Percentiles rank a stretch among this genome's conserved stretches.
Conservation (phyloP, 2,888 invertebrate species). For the Altica lythri region DNA sequence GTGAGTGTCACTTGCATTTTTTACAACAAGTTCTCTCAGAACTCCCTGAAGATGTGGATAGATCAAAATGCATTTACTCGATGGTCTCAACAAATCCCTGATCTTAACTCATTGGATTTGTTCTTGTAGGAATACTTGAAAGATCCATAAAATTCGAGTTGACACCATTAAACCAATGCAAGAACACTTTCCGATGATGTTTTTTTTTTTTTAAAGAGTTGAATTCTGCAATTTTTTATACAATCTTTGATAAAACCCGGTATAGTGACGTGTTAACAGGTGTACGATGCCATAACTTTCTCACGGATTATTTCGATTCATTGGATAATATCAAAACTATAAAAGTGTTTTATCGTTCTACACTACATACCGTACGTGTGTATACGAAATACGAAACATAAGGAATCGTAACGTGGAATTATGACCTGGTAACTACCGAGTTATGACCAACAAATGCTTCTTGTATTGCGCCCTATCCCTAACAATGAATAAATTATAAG, state of each 20-base stretch:
- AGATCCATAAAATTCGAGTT: too few relatives aligned
- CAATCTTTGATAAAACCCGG: not conserved
- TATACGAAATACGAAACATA: conserved; percentile 28
- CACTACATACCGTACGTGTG: conserved; percentile 17
- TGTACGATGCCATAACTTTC: conserved; percentile 10
- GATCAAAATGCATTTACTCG: too few relatives aligned
- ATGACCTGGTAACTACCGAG: conserved; percentile 55
- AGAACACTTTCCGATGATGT: too few relatives aligned
- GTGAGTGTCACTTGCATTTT: too few relatives aligned
- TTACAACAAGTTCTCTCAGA: too few relatives aligned
- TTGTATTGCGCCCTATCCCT: conserved; percentile 43
- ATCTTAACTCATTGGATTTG: too few relatives aligned
- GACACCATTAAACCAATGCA: too few relatives aligned
- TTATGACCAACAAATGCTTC: conserved; percentile 51
- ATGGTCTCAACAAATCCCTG: too few relatives aligned
- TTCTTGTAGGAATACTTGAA: too few relatives aligned
- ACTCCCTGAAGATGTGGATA: too few relatives aligned
- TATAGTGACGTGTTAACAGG: conserved; percentile 3
- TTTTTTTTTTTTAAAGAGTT: too few relatives aligned
- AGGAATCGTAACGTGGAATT: conserved; percentile 51
- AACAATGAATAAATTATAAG: conserved; percentile 39
- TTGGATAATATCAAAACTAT: conserved; percentile 17
- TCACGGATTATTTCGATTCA: conserved; percentile 14
- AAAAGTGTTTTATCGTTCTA: conserved; percentile 26
- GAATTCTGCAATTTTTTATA: not conserved